These are phyloP conservation scores for Parazoanthus darwini DNA, from an alignment of 92 coral and sea anemone species.

Conservation along the genomic window DNA sequence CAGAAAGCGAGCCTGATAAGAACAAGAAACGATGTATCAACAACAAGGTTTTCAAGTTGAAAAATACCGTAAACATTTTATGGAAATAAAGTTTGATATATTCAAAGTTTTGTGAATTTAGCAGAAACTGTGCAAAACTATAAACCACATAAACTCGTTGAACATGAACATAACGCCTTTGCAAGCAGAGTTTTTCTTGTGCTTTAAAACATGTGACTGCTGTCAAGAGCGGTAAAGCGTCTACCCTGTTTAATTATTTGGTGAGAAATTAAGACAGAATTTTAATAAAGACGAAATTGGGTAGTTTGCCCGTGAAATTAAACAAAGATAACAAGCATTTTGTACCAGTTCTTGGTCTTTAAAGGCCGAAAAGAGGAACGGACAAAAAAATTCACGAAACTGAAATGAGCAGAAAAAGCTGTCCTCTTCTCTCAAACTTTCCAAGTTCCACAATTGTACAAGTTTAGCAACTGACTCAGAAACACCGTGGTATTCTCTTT, in stretches of 20 bases:
- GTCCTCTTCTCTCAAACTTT: background rate
- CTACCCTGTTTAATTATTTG: slow-evolving; percentile 4
- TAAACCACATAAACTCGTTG: background rate
- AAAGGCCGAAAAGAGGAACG: background rate
- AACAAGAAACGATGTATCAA: background rate
- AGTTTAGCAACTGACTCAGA: background rate
- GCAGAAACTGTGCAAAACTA: background rate
- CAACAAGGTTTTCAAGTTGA: background rate
- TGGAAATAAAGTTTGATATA: background rate
- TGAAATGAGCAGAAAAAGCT: background rate
- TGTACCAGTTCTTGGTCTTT: background rate
- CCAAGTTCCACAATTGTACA: background rate
- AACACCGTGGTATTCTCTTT: background rate
- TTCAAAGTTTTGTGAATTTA: background rate
- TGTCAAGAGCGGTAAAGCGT: background rate
- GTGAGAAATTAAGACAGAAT: slow-evolving; percentile 22
- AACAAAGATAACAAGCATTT: background rate
- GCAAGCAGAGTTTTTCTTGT: background rate
- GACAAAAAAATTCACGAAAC: background rate
- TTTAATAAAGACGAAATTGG: slow-evolving; percentile 17
- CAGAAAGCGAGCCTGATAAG: background rate
- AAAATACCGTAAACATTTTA: background rate
- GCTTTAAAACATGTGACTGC: background rate
- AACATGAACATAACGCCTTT: background rate
- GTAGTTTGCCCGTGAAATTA: slow-evolving; percentile 9